These are phyloP conservation scores for Celastrina argiolus DNA, from an alignment of 2,888 invertebrate species.

Conservation along the genomic window DNA sequence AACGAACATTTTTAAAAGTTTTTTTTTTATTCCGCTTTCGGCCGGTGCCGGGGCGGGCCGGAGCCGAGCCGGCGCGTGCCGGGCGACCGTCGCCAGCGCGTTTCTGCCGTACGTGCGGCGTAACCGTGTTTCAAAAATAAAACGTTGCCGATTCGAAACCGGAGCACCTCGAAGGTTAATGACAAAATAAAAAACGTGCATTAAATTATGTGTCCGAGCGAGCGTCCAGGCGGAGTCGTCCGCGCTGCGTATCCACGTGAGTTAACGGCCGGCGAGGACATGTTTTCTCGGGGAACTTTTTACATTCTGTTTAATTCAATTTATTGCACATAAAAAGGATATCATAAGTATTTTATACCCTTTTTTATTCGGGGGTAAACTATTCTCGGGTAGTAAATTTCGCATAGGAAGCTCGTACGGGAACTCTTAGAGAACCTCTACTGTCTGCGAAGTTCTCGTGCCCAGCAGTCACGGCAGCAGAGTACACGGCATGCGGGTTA, in stretches of 20 bases:
- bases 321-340: slow-evolving; percentile 3
- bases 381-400: background rate
- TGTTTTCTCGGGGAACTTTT: background rate
- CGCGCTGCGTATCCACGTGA: slow-evolving; percentile 46
- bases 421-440: background rate
- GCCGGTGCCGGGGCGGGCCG: slow-evolving; percentile 26
- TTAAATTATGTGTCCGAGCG: slow-evolving; percentile 60
- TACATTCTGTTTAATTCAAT: background rate
- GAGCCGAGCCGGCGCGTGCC: slow-evolving; percentile 39
- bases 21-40: slow-evolving; percentile 30
- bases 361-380: background rate
- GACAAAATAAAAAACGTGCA: slow-evolving; percentile 73
- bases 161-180: slow-evolving; percentile 75
- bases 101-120: slow-evolving; percentile 51
- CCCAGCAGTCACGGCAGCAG: slow-evolving; percentile 30
- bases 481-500: slow-evolving; percentile 36
- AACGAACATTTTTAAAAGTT: slow-evolving; percentile 32
- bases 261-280: slow-evolving; percentile 36
- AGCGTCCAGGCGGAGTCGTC: slow-evolving; percentile 49
- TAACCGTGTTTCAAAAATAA: slow-evolving; percentile 74
- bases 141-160: slow-evolving; percentile 71
- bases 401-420: background rate
- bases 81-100: slow-evolving; percentile 42
- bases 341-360: background rate
- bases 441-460: background rate